A percentile compares a stretch with the other conserved stretches of the same genome.
phyloP scores from a whole-genome alignment of 2,888 invertebrate species.

The Mesochorus sp. region DNA sequence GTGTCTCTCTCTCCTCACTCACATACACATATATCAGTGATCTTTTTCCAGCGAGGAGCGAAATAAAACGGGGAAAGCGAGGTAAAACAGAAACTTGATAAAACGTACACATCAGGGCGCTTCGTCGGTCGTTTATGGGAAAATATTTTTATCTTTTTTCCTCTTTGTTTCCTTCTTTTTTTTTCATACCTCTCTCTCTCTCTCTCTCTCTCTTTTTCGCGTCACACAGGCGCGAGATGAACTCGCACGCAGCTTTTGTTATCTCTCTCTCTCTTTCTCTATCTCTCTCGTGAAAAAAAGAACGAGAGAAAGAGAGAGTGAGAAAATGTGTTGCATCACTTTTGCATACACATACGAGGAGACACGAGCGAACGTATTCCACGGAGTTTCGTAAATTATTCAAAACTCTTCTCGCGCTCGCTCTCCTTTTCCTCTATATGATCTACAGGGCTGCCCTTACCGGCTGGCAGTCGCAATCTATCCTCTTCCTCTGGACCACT shows the following conservation, averaged over 20 bases:
- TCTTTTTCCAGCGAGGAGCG: slow-evolving; percentile 2
- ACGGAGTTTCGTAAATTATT: slow-evolving; percentile 71
- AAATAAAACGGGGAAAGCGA: slow-evolving; percentile 16
- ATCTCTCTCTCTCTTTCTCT: too few relatives aligned
- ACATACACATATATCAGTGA: background rate
- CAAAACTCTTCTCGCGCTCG: slow-evolving; percentile 65
- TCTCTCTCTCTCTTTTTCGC: background rate
- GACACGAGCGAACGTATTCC: slow-evolving; percentile 49
- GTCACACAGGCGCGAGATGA: slow-evolving; percentile 12
- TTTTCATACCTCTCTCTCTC: too few relatives aligned
- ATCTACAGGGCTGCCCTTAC: slow-evolving; percentile 69
- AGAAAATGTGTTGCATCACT: slow-evolving; percentile 45
- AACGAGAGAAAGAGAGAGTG: background rate
- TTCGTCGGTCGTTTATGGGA: slow-evolving; percentile 54
- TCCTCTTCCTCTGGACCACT: slow-evolving; percentile 59
- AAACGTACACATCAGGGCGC: slow-evolving; percentile 42
- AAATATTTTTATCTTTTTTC: slow-evolving; percentile 48
- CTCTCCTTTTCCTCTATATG: slow-evolving; percentile 60
- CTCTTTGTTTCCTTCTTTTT: too few relatives aligned
- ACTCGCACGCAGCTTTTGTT: slow-evolving; percentile 23
- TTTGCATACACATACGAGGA: slow-evolving; percentile 34
- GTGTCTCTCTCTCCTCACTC: slow-evolving; percentile 6
- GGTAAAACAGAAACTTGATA: slow-evolving; percentile 53
- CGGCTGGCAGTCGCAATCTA: slow-evolving; percentile 69
- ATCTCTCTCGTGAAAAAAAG: too few relatives aligned